Base-by-base conservation (phyloP, 2,888 invertebrate species). In the Acrobasis consociella region DNA sequence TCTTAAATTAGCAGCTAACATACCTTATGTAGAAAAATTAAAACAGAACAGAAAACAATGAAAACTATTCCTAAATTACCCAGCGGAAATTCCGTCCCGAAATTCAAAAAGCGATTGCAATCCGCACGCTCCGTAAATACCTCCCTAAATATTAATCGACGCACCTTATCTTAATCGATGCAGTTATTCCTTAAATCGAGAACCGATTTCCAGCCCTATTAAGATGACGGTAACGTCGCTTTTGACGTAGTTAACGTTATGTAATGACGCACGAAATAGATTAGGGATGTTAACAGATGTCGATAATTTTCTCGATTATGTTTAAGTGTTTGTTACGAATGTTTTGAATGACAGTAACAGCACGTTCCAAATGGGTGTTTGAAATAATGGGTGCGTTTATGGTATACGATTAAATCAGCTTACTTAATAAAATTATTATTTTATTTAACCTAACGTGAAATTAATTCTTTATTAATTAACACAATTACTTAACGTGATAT, bases 131-230 rank as follows among this genome's bases (percentile, higher is more conserved):
- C 60, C 51, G 1, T 53, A 64, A 68, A 64, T 58, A 50, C 62
- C 59, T 55, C 17, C 46, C 52, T 66, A 67, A 69, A 69, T 65
- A 65, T 69, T 66, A 65, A 67, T 65, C 65, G 63, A 49, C 55
- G 22, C 53, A 49, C 58, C 61, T 63, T 64, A 65, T 68, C 66
- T 60, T 62, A 65, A 67, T 67, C 69, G 67, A 63, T 67, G 42
- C 58, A 64, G 65, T 52, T 66, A 51, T 60, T 58, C 62, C 58
- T 50, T 50, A 59, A 65, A 58, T 60, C 60, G 64, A 52, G 64
- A 64, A 64, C 59, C 61, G 67, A 59, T 69, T 65, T 50, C 49
- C 55, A 55, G 37, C 49, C 55, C 60, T 60, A 62, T 62, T 62
- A 55, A 55, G 55, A 55, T 49, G 46, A 56, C 49, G 62, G 49